phyloP scores from a whole-genome alignment of 2,113 vertebrate genomes.

The Propithecus coquereli region DNA sequence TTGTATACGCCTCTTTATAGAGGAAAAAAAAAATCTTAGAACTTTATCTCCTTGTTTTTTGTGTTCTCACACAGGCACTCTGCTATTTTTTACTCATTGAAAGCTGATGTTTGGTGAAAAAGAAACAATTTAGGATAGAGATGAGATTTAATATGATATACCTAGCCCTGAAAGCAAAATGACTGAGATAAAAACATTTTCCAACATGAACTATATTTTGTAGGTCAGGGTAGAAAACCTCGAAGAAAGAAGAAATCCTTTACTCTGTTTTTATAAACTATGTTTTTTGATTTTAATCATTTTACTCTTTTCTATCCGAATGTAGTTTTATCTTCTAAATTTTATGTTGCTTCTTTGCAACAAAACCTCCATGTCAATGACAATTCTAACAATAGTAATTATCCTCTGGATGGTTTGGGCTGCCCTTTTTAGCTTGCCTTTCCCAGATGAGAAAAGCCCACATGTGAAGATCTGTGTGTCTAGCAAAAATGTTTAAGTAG shows the following conservation, averaged over 20 bases:
- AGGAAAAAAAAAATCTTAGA: slow-evolving; percentile 11
- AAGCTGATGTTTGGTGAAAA: slow-evolving; percentile 54
- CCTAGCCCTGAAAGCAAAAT: slow-evolving; percentile 30
- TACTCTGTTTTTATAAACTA: neutral
- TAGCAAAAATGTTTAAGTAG: neutral
- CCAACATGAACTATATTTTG: slow-evolving; percentile 10
- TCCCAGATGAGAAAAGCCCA: neutral
- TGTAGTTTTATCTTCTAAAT: slow-evolving; percentile 9
- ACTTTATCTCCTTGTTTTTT: slow-evolving; percentile 68
- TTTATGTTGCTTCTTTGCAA: neutral
- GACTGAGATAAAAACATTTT: slow-evolving; percentile 60
- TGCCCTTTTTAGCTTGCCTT: neutral
- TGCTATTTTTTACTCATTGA: slow-evolving; percentile 58
- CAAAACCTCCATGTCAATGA: neutral
- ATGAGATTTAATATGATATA: slow-evolving; percentile 16
- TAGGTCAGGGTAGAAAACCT: neutral
- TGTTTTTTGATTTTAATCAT: neutral
- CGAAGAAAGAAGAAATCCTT: neutral
- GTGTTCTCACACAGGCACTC: slow-evolving; percentile 53
- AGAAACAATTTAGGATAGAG: neutral
- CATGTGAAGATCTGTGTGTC: neutral
- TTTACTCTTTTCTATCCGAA: neutral
- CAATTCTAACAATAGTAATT: neutral
- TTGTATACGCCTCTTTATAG: slow-evolving; percentile 52
- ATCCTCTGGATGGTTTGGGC: neutral